phyloP scores from a whole-genome alignment of 2,113 vertebrate genomes.

The Ceyx margarethae region DNA sequence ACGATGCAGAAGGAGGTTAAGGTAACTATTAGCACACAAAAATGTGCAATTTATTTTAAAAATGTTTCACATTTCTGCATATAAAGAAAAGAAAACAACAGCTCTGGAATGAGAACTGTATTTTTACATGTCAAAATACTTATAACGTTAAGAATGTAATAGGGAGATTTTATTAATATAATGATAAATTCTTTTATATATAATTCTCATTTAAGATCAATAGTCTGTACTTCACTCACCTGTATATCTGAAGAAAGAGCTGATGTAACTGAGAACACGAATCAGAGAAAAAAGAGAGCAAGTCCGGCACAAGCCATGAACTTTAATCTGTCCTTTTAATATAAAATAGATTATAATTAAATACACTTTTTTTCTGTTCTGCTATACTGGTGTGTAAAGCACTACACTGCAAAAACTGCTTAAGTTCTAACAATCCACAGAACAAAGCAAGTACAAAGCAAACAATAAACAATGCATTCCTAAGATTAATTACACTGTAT shows the following conservation, averaged over 20 bases:
- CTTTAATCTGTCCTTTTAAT: background rate
- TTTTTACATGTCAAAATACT: background rate
- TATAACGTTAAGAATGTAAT: background rate
- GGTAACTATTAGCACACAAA: background rate
- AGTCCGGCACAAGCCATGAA: slow-evolving; percentile 81
- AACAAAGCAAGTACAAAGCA: background rate
- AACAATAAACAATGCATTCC: background rate
- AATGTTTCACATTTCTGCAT: background rate
- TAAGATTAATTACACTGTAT: background rate
- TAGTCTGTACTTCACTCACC: slow-evolving; percentile 71
- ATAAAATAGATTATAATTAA: background rate
- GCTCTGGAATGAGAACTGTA: background rate
- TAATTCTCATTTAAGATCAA: background rate
- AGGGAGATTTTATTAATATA: background rate
- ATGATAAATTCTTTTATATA: no score
- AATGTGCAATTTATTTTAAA: background rate
- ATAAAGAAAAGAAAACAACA: background rate
- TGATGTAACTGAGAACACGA: slow-evolving; percentile 80
- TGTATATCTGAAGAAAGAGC: slow-evolving; percentile 87
- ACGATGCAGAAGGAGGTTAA: background rate
- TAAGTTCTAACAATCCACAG: background rate
- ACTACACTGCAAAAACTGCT: background rate
- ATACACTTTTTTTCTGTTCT: background rate
- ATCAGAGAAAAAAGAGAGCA: slow-evolving; percentile 82
- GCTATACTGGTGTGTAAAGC: background rate